Conservation (phyloP, 30 jellyfish, hydroid and myxozoan species). For the Aurelia aurita region DNA sequence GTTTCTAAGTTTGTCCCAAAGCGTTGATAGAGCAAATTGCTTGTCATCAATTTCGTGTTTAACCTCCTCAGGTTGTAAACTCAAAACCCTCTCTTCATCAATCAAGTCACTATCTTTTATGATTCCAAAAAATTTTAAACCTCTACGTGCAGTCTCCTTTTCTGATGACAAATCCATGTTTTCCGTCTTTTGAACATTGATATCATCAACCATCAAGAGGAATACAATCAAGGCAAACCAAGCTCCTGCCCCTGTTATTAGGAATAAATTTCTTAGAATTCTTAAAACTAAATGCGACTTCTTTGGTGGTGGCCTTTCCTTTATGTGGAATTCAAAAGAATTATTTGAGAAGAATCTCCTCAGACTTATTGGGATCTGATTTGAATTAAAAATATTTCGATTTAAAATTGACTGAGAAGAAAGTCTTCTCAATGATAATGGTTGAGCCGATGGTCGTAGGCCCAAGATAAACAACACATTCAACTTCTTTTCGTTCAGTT, state of each 20-base stretch:
- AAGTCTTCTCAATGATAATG: too few relatives aligned
- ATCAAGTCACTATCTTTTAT: background rate
- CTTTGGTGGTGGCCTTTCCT: background rate
- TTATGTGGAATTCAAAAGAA: background rate
- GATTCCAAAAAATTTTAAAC: conserved; percentile 15
- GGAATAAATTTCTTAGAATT: background rate
- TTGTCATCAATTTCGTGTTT: conserved; percentile 4
- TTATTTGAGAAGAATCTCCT: background rate
- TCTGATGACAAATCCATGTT: background rate
- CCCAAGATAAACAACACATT: too few relatives aligned
- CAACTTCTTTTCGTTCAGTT: too few relatives aligned
- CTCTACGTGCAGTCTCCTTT: background rate
- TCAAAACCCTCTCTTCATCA: background rate
- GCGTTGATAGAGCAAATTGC: background rate
- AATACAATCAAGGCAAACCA: conserved; percentile 26
- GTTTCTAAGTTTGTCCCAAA: background rate
- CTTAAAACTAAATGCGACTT: background rate
- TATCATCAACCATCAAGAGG: conserved; percentile 15
- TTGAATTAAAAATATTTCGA: too few relatives aligned
- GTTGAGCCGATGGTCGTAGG: too few relatives aligned
- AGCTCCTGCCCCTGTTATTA: conserved; percentile 27
- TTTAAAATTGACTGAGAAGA: too few relatives aligned
- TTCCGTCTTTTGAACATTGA: conserved; percentile 9
- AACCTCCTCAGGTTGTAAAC: background rate
- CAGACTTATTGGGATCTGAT: background rate